Conservation (phyloP, 2,888 invertebrate genomes). For the Caenorhabditis becei region DNA sequence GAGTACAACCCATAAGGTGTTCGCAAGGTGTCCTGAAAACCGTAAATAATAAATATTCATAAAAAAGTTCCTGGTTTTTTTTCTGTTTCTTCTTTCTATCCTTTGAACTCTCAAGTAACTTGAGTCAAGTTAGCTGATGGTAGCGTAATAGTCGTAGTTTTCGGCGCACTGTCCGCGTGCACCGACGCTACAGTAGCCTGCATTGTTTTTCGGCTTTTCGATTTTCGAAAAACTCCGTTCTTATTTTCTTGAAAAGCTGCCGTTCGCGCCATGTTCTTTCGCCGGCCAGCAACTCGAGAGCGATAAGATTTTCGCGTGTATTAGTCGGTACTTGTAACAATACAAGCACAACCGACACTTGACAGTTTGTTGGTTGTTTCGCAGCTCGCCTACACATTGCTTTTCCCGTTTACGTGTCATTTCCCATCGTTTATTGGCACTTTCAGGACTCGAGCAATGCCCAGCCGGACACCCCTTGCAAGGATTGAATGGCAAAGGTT, state of each 20-base stretch:
- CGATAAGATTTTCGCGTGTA: slow-evolving; percentile 26
- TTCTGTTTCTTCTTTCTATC: too few relatives aligned
- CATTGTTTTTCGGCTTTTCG: too few relatives aligned
- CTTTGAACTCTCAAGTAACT: too few relatives aligned
- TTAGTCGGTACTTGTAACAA: slow-evolving; percentile 45
- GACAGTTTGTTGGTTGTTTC: slow-evolving; percentile 50
- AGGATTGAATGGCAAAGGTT: slow-evolving; percentile 45
- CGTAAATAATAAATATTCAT: too few relatives aligned
- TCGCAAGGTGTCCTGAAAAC: too few relatives aligned
- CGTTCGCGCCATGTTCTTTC: background rate
- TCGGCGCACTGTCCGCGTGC: too few relatives aligned
- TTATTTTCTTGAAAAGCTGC: background rate
- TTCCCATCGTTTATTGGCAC: slow-evolving; percentile 5
- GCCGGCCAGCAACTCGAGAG: slow-evolving; percentile 16
- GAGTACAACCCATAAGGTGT: too few relatives aligned
- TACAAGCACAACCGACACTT: slow-evolving; percentile 37
- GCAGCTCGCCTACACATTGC: slow-evolving; percentile 51
- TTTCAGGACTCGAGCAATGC: slow-evolving; percentile 20
- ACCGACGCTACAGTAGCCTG: too few relatives aligned
- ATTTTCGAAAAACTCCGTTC: background rate
- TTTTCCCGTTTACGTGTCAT: slow-evolving; percentile 22
- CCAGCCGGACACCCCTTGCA: slow-evolving; percentile 39
- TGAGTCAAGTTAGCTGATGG: too few relatives aligned
- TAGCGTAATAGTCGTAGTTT: too few relatives aligned
- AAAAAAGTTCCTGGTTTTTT: too few relatives aligned